Percentiles rank a stretch among this genome's conserved stretches.
phyloP scores from a whole-genome alignment of 30 jellyfish, hydroid and myxozoan species.

The Cassiopea andromeda region DNA sequence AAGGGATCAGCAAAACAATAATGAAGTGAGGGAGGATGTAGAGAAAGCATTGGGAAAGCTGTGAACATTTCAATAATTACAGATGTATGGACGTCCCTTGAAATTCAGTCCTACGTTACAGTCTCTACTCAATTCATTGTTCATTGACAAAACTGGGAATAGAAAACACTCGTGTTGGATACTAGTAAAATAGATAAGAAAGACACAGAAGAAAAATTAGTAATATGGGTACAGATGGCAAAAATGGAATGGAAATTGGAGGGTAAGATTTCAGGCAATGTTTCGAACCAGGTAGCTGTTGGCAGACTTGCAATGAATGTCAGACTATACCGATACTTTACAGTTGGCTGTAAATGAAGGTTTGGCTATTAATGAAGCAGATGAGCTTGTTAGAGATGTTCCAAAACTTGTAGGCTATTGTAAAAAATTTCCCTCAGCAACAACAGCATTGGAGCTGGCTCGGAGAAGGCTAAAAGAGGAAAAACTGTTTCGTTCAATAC shows the following conservation, averaged over 20 bases:
- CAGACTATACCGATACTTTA: constrained; percentile 58
- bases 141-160: constrained; percentile 50
- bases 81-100: constrained; percentile 41
- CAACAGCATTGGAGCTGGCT: constrained; percentile 45
- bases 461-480: constrained; percentile 21
- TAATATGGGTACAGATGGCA: constrained; percentile 18
- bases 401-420: constrained; percentile 32
- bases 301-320: constrained; percentile 53
- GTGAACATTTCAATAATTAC: constrained; percentile 57
- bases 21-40: constrained; percentile 32
- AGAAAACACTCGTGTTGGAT: constrained; percentile 48
- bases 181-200: constrained; percentile 50
- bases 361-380: constrained; percentile 43
- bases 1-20: constrained; percentile 42
- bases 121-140: constrained; percentile 43
- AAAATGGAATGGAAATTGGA: constrained; percentile 49
- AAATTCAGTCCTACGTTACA: constrained; percentile 64
- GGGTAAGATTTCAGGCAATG: constrained; percentile 60
- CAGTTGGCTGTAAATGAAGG: constrained; percentile 69
- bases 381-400: neutral
- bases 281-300: constrained; percentile 56
- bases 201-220: constrained; percentile 60
- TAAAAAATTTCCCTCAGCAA: constrained; percentile 28
- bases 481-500: constrained; percentile 45
- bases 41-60: constrained; percentile 18